Conservation (phyloP, 2,797 vertebrate genomes). For the Lemur catta region DNA sequence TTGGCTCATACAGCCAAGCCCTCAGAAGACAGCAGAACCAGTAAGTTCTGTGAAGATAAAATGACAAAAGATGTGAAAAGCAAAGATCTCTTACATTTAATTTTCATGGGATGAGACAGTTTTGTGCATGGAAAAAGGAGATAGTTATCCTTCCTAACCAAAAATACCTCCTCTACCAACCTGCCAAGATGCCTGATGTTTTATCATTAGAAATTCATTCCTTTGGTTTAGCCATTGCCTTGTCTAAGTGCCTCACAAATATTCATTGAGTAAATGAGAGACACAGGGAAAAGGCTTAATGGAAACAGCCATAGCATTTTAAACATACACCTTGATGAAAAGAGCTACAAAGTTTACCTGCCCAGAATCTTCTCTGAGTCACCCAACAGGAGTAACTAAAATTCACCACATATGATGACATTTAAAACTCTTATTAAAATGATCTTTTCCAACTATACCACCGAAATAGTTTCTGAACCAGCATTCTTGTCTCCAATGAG, state of each 20-base stretch:
- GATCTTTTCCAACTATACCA: not conserved
- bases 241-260: constrained; percentile 10
- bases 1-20: not conserved
- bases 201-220: constrained; percentile 5
- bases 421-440: not conserved
- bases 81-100: not conserved
- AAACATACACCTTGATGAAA: not conserved
- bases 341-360: not conserved
- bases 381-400: not conserved
- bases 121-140: not conserved
- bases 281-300: not conserved
- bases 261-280: not conserved
- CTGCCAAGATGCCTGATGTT: not conserved
- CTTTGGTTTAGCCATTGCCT: not conserved
- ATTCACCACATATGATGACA: not conserved
- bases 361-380: not conserved
- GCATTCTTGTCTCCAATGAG: not conserved
- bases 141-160: not conserved
- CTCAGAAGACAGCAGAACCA: not conserved
- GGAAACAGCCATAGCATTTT: not conserved
- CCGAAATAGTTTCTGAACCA: not conserved
- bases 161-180: constrained; percentile 20
- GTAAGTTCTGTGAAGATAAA: not conserved
- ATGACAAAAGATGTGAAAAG: not conserved
- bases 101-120: not conserved